These are phyloP conservation scores for Caenorhabditis macrosperma DNA, from an alignment of 2,888 invertebrate genomes.

Conservation along the genomic window DNA sequence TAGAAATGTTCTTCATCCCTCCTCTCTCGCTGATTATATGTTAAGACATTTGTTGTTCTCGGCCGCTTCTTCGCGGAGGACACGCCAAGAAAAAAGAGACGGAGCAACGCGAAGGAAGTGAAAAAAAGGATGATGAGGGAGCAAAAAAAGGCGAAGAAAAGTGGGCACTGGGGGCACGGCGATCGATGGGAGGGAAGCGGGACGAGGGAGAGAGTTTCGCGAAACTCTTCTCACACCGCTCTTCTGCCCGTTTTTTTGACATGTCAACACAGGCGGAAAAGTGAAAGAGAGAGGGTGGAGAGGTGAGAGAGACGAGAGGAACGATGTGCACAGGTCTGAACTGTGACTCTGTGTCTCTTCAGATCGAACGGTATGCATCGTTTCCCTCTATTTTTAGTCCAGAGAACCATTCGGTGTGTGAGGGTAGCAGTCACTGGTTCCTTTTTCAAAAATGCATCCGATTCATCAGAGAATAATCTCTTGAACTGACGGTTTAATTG, in stretches of 20 bases:
- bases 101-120: neutral
- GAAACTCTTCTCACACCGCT: constrained; percentile 31
- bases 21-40: neutral
- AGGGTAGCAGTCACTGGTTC: too few relatives aligned
- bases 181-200: constrained; percentile 7
- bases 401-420: too few relatives aligned
- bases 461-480: too few relatives aligned
- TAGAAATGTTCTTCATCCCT: neutral
- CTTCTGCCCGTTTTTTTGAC: constrained; percentile 18
- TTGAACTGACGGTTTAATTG: too few relatives aligned
- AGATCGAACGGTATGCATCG: neutral
- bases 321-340: neutral
- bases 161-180: neutral
- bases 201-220: constrained; percentile 8
- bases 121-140: constrained; percentile 15
- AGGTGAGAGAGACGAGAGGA: neutral
- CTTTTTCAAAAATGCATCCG: too few relatives aligned
- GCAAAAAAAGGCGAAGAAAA: constrained; percentile 13
- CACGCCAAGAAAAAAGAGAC: neutral
- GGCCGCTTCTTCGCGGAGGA: neutral
- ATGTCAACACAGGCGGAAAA: constrained; percentile 14
- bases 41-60: too few relatives aligned
- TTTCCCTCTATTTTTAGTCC: neutral
- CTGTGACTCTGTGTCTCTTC: neutral
- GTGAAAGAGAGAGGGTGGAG: neutral